phyloP scores from a whole-genome alignment of 2,797 vertebrate species.

The Cossypha caffra region DNA sequence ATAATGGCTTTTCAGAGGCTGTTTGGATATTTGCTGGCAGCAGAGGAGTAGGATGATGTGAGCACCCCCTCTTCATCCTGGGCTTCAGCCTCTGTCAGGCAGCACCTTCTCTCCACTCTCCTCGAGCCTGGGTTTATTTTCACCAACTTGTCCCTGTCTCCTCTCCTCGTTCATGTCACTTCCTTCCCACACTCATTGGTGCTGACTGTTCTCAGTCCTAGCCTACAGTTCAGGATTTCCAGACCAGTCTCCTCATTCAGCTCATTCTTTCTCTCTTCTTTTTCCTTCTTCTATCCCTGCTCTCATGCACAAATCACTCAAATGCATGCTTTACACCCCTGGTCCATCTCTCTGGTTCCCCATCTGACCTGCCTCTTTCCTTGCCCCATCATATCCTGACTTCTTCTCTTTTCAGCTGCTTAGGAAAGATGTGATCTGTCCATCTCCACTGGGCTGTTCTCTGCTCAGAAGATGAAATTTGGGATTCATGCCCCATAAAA shows the following conservation, averaged over 20 bases:
- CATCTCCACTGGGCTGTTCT: neutral
- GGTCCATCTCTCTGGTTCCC: neutral
- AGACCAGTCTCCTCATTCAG: neutral
- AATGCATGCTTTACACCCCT: accelerated
- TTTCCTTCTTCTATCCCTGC: neutral
- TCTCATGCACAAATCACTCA: neutral
- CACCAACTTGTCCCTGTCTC: neutral
- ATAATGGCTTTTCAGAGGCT: neutral
- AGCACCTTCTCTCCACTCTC: neutral
- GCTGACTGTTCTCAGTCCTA: neutral
- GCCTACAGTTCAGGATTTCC: neutral
- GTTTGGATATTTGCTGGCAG: neutral
- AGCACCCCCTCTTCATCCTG: neutral
- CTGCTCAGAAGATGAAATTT: neutral
- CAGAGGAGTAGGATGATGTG: neutral
- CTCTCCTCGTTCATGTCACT: neutral
- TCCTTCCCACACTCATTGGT: neutral
- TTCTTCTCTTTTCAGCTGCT: neutral
- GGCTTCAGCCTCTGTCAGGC: neutral
- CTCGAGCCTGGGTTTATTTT: neutral
- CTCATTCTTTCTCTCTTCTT: neutral
- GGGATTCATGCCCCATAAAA: neutral
- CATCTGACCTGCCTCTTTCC: neutral
- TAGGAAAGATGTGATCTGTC: neutral
- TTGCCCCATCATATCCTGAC: neutral